phyloP scores from a whole-genome alignment of 2,797 vertebrate genomes.

The Petrocephalus schoutedeni region DNA sequence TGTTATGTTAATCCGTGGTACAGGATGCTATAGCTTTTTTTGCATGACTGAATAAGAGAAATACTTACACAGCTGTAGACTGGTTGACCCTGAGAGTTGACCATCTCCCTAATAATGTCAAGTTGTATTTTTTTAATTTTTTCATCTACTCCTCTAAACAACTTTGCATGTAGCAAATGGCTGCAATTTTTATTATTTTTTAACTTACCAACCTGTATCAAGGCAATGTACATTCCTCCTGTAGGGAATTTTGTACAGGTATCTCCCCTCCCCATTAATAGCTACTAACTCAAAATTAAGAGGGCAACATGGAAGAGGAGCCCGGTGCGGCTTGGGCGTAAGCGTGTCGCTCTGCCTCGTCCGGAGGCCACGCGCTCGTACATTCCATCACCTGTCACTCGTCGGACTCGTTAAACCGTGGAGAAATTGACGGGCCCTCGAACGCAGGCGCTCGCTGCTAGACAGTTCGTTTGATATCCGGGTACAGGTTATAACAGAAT shows the following conservation, averaged over 20 bases:
- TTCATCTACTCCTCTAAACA: conserved; percentile 48
- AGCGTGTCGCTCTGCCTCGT: conserved; percentile 43
- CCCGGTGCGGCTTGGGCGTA: conserved; percentile 48
- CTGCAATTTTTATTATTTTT: conserved; percentile 45
- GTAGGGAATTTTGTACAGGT: conserved; percentile 66
- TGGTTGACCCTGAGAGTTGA: conserved; percentile 44
- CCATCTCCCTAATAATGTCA: conserved; percentile 39
- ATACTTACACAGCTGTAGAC: conserved; percentile 50
- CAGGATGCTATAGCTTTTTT: conserved; percentile 60
- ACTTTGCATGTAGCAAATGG: conserved; percentile 53
- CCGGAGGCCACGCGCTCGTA: conserved; percentile 52
- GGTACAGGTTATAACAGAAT: background rate
- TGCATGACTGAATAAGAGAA: conserved; percentile 50
- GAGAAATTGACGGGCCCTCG: background rate
- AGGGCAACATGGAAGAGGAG: conserved; percentile 45
- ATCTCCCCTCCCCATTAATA: conserved; percentile 55
- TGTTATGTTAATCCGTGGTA: conserved; percentile 62
- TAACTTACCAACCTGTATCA: conserved; percentile 53
- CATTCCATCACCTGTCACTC: conserved; percentile 67
- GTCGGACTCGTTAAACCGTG: conserved; percentile 33
- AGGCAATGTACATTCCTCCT: conserved; percentile 85
- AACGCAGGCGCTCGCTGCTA: conserved; percentile 32
- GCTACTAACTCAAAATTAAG: conserved; percentile 61
- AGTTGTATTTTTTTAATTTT: conserved; percentile 28
- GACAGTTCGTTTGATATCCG: conserved; percentile 28